Conservation (phyloP, 2,113 vertebrate genomes). For the Machaerirhynchus nigripectus region DNA sequence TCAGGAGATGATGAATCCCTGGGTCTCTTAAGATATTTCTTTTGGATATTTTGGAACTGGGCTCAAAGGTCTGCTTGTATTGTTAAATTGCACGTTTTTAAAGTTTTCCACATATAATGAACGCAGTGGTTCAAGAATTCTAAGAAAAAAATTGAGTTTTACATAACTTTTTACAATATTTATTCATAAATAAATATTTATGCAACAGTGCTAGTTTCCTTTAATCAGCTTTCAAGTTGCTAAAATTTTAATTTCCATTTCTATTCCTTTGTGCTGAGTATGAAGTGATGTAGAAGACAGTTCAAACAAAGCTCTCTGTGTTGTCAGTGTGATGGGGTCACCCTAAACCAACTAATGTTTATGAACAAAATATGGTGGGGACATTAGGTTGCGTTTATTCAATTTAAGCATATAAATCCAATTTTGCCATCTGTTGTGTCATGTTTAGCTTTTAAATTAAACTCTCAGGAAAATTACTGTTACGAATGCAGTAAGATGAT, state of each 20-base stretch:
- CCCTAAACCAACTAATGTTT: not conserved
- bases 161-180: not conserved
- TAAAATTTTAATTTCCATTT: not conserved
- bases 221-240: not conserved
- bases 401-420: not conserved
- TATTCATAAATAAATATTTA: not conserved
- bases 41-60: not conserved
- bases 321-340: not conserved
- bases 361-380: not conserved
- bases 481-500: not conserved
- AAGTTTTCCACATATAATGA: not conserved
- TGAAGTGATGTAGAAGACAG: not conserved
- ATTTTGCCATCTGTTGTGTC: not conserved
- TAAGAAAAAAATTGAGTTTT: not conserved
- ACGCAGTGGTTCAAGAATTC: not conserved
- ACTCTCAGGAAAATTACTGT: not conserved
- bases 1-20: not conserved
- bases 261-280: not conserved
- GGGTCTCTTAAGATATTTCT: not conserved
- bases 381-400: not conserved
- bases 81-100: not conserved
- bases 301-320: not conserved
- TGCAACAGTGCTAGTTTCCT: not conserved
- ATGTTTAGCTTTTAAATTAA: slow-evolving; percentile 20
- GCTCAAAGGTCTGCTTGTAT: not conserved